phyloP scores from a whole-genome alignment of 2,888 invertebrate species.

The Hyposoter dolosus region DNA sequence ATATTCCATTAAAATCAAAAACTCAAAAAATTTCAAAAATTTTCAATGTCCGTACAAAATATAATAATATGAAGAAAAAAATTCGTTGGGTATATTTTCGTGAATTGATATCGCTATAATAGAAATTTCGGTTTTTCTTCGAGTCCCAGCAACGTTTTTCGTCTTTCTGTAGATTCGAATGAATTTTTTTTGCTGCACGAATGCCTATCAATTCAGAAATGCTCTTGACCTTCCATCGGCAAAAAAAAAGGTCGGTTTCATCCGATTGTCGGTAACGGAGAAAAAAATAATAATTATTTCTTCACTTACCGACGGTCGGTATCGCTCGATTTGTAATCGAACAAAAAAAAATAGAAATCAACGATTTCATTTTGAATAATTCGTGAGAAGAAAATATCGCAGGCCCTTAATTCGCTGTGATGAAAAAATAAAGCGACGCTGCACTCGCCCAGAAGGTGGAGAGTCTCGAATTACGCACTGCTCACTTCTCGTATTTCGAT shows the following conservation, averaged over 20 bases:
- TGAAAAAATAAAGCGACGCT: conserved; percentile 3
- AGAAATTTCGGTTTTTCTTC: background rate
- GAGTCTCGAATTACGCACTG: conserved; percentile 53
- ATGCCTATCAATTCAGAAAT: background rate
- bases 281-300: no score
- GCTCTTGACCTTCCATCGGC: background rate
- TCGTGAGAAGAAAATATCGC: background rate
- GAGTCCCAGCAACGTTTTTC: background rate
- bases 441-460: background rate
- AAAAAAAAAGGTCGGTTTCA: background rate
- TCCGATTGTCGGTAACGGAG: background rate
- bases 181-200: background rate
- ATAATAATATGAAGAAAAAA: background rate
- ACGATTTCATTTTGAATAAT: background rate
- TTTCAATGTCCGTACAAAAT: background rate
- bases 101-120: background rate
- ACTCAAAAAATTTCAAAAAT: background rate
- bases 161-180: background rate
- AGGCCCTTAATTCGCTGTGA: background rate
- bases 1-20: background rate
- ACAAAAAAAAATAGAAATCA: background rate
- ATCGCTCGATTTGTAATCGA: background rate
- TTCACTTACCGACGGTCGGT: background rate
- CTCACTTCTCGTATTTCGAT: conserved; percentile 52
- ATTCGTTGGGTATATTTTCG: background rate